Evolutionary conservation across 2,797 vertebrate species (phyloP), one percentile per base, ranked within the genome.

Genomic region (Rallus crepitans): DNA sequence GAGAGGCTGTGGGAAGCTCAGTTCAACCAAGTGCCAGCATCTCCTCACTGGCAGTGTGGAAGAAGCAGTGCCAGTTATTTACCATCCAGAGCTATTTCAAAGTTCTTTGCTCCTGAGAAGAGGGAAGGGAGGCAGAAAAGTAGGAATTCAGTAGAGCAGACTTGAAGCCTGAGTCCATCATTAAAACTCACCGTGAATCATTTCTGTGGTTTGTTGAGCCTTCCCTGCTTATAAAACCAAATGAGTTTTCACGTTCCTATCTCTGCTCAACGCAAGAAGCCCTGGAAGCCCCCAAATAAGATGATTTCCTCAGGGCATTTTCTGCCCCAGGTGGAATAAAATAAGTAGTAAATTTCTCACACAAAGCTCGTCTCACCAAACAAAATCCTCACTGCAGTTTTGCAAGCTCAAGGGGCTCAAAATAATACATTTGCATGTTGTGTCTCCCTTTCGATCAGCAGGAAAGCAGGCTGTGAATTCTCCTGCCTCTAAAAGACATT

Each of bases 401-500:
- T 87, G 73, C 68, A 87, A 90, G 75, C 93, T 91, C 86, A 85
- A 78, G 88, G 81, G 91, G 31, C 53, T 77, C 80, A 68, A 40
- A 79, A 86, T 68, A 80, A 79, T 59, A 82, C 70, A 91, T 95
- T 92, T 94, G 90, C 81, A 94, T 96, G 87, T 90, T 82, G 45
- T 9, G 7, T 53, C 86, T 94, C 64, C 30, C 84, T 94, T 72
- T 92, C 94, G 72, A 81, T 89, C 94, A 93, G 66, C 55, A 63
- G 92, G 55, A 87, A 37, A 87, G 68, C 68, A 93, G 75, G 35
- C 66, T 57, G 39, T 0, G 7, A 93, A 85, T 70, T 60, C 83
- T 87, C 40, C 55, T 42, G 61, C 76, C 60, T 90, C 72, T 66
- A 40, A 80, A 90, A 85, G 81, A 87, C 53, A 73, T 84, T 82